Percentiles rank a stretch among this genome's conserved stretches.
Conservation (phyloP, 2,797 vertebrate species). For the Clarias fuscus region DNA sequence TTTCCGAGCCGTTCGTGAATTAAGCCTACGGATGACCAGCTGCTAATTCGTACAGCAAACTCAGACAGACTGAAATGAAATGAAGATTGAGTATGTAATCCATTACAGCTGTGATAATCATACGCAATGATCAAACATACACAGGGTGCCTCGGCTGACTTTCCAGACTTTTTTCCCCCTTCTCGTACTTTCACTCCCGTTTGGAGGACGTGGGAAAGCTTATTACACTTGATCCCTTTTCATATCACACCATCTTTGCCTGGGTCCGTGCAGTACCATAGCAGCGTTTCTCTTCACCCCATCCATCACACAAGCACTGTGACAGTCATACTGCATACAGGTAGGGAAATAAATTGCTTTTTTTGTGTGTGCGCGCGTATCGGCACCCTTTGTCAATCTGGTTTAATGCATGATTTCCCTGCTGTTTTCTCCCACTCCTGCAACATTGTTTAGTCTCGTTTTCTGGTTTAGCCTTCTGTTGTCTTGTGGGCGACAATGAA, state of each 20-base stretch:
- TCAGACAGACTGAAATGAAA: conserved; percentile 6
- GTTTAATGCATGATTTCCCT: conserved; percentile 67
- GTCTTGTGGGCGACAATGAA: conserved; percentile 45
- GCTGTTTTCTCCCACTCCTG: conserved; percentile 55
- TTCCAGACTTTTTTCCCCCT: conserved; percentile 1
- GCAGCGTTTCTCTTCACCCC: neutral
- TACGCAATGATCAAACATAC: conserved; percentile 14
- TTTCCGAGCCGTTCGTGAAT: neutral
- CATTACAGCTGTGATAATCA: conserved; percentile 14
- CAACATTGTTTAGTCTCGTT: conserved; percentile 65
- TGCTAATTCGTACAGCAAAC: neutral
- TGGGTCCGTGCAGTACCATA: conserved; percentile 8
- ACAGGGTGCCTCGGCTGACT: neutral
- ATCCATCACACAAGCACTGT: conserved; percentile 40
- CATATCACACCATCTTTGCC: neutral
- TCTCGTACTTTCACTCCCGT: conserved; percentile 16
- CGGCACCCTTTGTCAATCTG: conserved; percentile 63
- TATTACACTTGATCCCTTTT: conserved; percentile 22
- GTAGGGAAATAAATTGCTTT: conserved; percentile 58
- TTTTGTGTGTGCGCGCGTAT: conserved; percentile 54
- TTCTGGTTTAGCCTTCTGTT: conserved; percentile 58
- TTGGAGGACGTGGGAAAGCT: conserved; percentile 12
- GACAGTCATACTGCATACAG: conserved; percentile 31
- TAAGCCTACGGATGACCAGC: conserved; percentile 4
- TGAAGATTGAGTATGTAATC: conserved; percentile 2